Conservation (phyloP, 2,113 vertebrate species). For the Castor canadensis region DNA sequence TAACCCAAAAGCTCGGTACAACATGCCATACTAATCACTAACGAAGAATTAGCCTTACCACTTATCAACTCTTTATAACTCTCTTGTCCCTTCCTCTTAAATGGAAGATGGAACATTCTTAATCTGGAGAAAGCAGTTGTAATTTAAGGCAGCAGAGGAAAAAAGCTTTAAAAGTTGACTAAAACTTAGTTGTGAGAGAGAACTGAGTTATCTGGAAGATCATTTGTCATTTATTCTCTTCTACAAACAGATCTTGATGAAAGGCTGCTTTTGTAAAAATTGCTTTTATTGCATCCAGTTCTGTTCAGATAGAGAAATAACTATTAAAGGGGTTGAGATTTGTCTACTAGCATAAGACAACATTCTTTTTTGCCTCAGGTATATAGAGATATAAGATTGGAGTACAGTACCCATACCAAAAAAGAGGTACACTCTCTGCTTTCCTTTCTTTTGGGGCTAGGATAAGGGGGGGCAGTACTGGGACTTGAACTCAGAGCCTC, state of each 20-base stretch:
- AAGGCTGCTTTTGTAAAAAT: slow-evolving; percentile 21
- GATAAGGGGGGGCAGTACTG: no score
- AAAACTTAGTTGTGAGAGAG: background rate
- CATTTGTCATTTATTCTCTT: slow-evolving; percentile 4
- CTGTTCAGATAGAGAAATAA: background rate
- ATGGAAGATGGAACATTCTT: slow-evolving; percentile 16
- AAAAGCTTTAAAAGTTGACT: slow-evolving; percentile 16
- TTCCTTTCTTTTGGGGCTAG: background rate
- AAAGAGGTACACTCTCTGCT: background rate
- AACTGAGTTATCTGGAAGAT: background rate
- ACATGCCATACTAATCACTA: background rate
- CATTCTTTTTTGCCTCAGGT: slow-evolving; percentile 11
- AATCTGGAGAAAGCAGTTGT: slow-evolving; percentile 9
- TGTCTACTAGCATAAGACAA: background rate
- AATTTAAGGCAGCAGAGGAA: slow-evolving; percentile 45
- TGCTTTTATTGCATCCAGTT: background rate
- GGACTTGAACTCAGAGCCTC: no score
- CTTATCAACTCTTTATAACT: background rate
- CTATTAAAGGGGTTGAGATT: slow-evolving; percentile 20
- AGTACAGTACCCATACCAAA: background rate
- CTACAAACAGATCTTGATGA: background rate
- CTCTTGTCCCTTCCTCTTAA: slow-evolving; percentile 5
- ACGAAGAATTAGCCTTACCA: background rate
- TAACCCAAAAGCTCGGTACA: slow-evolving; percentile 36
- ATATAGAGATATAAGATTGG: background rate